These are phyloP conservation scores for Apogon hyalosoma DNA, from an alignment of 2,797 vertebrate species.

Conservation along the genomic window DNA sequence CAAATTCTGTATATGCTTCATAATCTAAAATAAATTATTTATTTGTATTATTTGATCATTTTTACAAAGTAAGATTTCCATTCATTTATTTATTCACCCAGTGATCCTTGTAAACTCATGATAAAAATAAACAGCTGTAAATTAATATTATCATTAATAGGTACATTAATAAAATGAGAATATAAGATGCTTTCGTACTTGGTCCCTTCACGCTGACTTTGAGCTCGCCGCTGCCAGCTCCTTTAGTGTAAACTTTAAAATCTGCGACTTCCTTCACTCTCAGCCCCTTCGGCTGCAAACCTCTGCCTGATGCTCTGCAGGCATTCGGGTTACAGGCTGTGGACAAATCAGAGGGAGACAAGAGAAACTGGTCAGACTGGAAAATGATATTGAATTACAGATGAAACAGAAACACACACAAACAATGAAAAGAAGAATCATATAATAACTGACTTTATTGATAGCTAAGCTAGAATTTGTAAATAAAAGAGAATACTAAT, in stretches of 20 bases:
- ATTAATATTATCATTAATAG: too few relatives aligned
- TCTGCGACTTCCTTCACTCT: constrained; percentile 94
- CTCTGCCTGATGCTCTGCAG: constrained; percentile 92
- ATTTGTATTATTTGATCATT: too few relatives aligned
- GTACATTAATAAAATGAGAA: constrained; percentile 24
- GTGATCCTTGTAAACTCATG: neutral
- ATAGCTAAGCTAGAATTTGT: too few relatives aligned
- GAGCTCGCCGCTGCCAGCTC: constrained; percentile 92
- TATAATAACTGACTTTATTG: too few relatives aligned
- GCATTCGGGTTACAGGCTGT: constrained; percentile 91
- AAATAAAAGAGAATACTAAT: too few relatives aligned
- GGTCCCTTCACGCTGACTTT: constrained; percentile 93
- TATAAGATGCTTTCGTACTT: constrained; percentile 83
- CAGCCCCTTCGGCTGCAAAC: constrained; percentile 95
- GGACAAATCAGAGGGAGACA: constrained; percentile 35
- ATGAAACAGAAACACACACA: constrained; percentile 1
- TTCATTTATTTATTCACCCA: too few relatives aligned
- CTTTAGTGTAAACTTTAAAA: constrained; percentile 96
- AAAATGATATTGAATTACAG: neutral
- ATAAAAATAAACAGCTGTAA: constrained; percentile 19
- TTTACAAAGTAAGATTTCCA: too few relatives aligned
- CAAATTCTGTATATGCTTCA: too few relatives aligned
- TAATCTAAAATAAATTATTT: too few relatives aligned
- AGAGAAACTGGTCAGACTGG: constrained; percentile 17
- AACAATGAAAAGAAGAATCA: neutral